Evolutionary conservation across 2,113 vertebrate species (phyloP).

Genomic region (Orcinus orca): DNA sequence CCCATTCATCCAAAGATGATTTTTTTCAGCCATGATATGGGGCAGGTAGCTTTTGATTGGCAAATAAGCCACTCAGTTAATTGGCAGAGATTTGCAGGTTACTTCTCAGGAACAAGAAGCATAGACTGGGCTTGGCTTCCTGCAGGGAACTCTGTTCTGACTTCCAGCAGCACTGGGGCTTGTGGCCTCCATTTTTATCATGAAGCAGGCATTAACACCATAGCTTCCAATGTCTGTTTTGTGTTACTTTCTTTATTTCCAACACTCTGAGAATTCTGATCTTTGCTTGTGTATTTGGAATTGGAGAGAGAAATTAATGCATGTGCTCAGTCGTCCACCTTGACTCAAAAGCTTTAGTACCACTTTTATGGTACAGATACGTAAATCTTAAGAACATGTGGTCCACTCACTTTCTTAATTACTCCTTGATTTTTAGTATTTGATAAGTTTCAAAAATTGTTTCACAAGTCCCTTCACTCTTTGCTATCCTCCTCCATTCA

Average conservation of each 20-base stretch:
- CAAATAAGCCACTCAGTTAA: background rate
- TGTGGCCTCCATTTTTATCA: background rate
- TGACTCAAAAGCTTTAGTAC: background rate
- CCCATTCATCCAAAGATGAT: background rate
- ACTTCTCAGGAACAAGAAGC: background rate
- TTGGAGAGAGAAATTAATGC: conserved; percentile 11
- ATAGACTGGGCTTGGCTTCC: background rate
- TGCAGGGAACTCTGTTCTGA: background rate
- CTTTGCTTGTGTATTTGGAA: conserved; percentile 21
- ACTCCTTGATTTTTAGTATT: background rate
- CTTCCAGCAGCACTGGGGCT: background rate
- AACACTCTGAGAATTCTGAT: background rate
- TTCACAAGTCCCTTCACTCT: background rate
- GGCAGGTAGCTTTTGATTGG: background rate
- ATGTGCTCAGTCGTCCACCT: background rate
- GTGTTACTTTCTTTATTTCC: conserved; percentile 7
- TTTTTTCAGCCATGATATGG: background rate
- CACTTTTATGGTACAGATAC: conserved; percentile 1
- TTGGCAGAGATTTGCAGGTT: background rate
- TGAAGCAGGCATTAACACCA: background rate
- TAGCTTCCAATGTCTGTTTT: conserved; percentile 7
- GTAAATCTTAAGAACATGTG: background rate
- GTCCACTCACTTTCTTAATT: background rate
- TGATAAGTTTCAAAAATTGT: conserved; percentile 10
- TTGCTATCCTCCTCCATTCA: background rate